Base-by-base conservation (phyloP, 1,140 invertebrate genomes). In the Zaprionus kolodkinae region DNA sequence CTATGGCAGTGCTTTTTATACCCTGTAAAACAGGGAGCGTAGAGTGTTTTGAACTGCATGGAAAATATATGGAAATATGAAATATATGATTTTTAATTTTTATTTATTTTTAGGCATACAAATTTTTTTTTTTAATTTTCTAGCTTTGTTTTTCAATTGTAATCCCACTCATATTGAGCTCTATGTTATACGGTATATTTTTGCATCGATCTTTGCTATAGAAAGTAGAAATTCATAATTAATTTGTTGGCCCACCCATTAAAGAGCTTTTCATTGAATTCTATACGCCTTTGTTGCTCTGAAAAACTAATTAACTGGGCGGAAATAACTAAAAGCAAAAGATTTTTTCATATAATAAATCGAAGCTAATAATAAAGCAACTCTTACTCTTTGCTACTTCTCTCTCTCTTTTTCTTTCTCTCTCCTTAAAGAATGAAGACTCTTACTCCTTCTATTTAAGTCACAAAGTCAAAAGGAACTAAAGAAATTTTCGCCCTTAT, bases 291-390 rank as follows among this genome's bases (percentile, higher is more conserved):
- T 35, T 35, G 43, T 57, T 25, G 48, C 38, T 30, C 48, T 57
- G 52, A 50, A 69, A 83, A 75, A 66, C 68, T 81, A 87, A 87
- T 88, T 88, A 88, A 75, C 60, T 67, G 54, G 13, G 35, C 27
- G 57, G 52, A 27, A 56, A 38, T 25, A 64, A 64, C 55, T n/a
- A 45, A 45, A 17, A 17, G 2, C 40, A 3, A 45, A 43, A 43
- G 40, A 15, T 15, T 45, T 9, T 9, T 45, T 45, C 7, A 7
- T 25, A 13, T 59, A 30, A 43, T 38, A 70, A 59, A 48, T 64
- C 30, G 30, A 57, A n/a, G 17, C 17, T 17, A 48, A 43, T 38
- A 74, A 45, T 52, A 40, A 43, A 56, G 17, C 45, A 3, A 30
- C 27, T 5, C 27, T 30, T 6, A 30, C 27, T 36, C 15, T 27